These are phyloP conservation scores for Sarcophaga peregrina DNA, from an alignment of 1,140 invertebrate genomes.

Conservation along the genomic window DNA sequence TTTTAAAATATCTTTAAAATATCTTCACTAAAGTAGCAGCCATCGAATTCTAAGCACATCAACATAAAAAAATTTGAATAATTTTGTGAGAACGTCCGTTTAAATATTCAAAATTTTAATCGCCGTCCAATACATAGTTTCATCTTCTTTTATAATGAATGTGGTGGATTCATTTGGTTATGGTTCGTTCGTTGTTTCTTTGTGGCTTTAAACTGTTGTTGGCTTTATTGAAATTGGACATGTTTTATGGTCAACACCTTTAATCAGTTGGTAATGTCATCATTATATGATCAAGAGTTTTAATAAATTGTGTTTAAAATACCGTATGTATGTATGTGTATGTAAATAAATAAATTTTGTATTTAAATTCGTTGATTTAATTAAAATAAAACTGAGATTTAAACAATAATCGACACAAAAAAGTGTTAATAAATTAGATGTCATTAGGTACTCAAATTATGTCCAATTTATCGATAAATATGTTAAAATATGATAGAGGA, in stretches of 20 bases:
- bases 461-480: too few species aligned
- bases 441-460: neutral
- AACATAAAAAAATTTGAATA: too few species aligned
- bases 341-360: constrained; percentile 23
- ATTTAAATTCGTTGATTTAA: constrained; percentile 24
- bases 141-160: neutral
- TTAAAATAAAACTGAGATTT: constrained; percentile 14
- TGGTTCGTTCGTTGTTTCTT: neutral
- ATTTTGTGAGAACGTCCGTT: neutral
- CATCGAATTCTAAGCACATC: too few species aligned
- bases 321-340: neutral
- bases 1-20: too few species aligned
- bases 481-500: too few species aligned
- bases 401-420: neutral
- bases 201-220: neutral
- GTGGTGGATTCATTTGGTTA: neutral
- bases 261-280: constrained; percentile 24
- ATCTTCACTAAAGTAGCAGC: too few species aligned
- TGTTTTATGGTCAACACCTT: constrained; percentile 34
- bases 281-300: neutral
- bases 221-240: constrained; percentile 21
- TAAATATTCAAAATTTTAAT: neutral
- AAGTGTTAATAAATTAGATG: neutral
- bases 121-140: constrained; percentile 2
- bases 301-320: constrained; percentile 23